These are phyloP conservation scores for Spheniscus humboldti DNA, from an alignment of 2,797 vertebrate species.

Conservation along the genomic window DNA sequence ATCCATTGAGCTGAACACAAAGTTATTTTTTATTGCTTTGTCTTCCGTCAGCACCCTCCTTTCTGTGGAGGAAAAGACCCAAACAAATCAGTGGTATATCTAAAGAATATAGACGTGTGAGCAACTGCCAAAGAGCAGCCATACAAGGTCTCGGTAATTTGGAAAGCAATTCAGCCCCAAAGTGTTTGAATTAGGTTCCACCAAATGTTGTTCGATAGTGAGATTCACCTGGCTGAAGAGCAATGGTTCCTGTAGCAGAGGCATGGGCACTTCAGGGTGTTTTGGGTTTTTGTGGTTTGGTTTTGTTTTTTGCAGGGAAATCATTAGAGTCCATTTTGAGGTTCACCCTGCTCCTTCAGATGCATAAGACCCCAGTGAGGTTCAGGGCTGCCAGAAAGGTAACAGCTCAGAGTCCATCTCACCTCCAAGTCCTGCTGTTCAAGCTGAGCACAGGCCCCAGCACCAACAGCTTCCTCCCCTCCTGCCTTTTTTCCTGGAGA, in stretches of 20 bases:
- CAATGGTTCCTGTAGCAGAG: neutral
- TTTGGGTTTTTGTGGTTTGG: neutral
- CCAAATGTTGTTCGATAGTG: neutral
- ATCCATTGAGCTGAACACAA: neutral
- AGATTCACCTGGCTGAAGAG: neutral
- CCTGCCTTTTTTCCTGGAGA: neutral
- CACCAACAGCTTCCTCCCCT: neutral
- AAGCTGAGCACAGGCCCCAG: neutral
- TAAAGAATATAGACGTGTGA: neutral
- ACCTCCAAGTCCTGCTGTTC: neutral
- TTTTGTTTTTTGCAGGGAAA: neutral
- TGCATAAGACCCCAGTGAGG: fast-evolving
- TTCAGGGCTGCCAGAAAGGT: neutral
- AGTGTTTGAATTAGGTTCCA: neutral
- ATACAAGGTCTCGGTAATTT: neutral
- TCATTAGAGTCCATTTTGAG: neutral
- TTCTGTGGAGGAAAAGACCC: neutral
- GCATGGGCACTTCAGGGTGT: fast-evolving
- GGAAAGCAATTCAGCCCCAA: neutral
- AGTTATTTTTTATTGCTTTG: neutral
- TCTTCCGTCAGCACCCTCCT: neutral
- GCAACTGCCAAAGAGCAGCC: neutral
- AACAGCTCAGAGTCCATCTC: neutral
- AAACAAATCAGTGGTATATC: neutral
- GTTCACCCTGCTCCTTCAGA: neutral